Evolutionary conservation across 1,140 invertebrate species (phyloP), one percentile per base, ranked within the genome.

Genomic region (Gonatopus flavifemur): DNA sequence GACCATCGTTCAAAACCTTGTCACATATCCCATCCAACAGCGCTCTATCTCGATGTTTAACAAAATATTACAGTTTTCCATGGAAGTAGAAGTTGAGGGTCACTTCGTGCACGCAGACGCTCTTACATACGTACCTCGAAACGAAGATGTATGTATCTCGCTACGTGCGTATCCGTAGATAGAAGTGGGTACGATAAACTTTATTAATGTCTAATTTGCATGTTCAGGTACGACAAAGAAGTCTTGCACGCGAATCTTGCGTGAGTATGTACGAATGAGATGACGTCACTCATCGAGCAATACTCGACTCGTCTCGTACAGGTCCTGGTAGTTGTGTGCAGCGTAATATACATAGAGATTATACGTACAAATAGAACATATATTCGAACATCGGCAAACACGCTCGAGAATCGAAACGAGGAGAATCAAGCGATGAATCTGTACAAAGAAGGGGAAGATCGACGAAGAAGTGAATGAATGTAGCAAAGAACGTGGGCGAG

Each of bases 391-490:
- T 48, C 49, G 43, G 60, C 57, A 59, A 52, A 50, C 51, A 50
- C 48, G 44, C 39, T 38, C 40, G 21, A 21, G 46, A 45, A 37
- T 35, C 46, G 50, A 50, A 39, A 30, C 42, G 46, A 19, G n/a
- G 33, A 33, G 20, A 41, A 44, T 24, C 16, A 46, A 43, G 24
- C 39, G 33, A 42, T 15, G 45, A 37, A 49, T n/a, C n/a, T n/a
- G n/a, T n/a, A n/a, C 20, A 33, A 39, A 36, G 46, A 45, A 36
- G 41, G 56, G 52, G 47, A 51, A 42, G 50, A 56, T 39, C 30
- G 49, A 55, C 22, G 55, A 40, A 67, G 62, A 71, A 70, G 58
- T 72, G 70, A 72, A 71, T 71, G 70, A 72, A 71, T 71, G 68
- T 64, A 58, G 59, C 62, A 55, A 43, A 18, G 46, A 69, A 66